Base-by-base conservation (phyloP, 2,888 invertebrate genomes). In the Branchinecta sandiegonensis region DNA sequence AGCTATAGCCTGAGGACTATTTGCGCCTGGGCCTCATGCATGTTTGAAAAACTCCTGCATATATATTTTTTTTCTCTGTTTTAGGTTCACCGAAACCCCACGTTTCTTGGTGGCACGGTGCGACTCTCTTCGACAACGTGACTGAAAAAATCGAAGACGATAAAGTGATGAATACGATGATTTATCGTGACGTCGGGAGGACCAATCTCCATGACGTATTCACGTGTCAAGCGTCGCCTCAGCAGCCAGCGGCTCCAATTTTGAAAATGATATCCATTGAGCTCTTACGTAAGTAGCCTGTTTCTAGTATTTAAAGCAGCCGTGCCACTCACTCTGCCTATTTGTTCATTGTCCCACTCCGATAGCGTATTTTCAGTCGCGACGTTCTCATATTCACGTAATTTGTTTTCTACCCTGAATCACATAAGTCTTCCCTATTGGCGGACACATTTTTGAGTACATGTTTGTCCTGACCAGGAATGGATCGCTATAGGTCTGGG, bases 131-230 rank as follows among this genome's bases (percentile, higher is more conserved):
- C 9, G 56, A 56, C 17, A 56, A 56, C 10, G 17, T 17, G 1
- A 56, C 56, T 8, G 56, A 56, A 8, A 56, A 8, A 56, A 56
- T 56, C 8, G 56, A 56, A 10, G 17, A 56, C 56, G 8, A 56
- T 10, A 56, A 14, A n/a, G 17, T 56, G 14, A 56, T n/a, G 56
- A 56, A 56, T 17, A 56, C 56, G 17, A 56, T 56, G 56, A 56
- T 56, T 10, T 56, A 56, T 56, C 56, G 8, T n/a, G 56, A 56
- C 17, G 56, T 56, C 14, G 17, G 17, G 17, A 56, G 92, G 70
- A 85, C 86, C 46, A 89, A 91, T 81, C 84, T 91, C 75, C 89
- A 90, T 74, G 86, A 89, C 23, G 86, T 89, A 72, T 90, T 90
- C 80, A 90, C 89, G 69, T 93, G 92, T 77, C 89, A 90, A 77